A percentile compares a stretch with the other conserved stretches of the same genome.
These are phyloP conservation scores for Clarias gariepinus DNA, from an alignment of 2,113 vertebrate genomes.

Conservation along the genomic window DNA sequence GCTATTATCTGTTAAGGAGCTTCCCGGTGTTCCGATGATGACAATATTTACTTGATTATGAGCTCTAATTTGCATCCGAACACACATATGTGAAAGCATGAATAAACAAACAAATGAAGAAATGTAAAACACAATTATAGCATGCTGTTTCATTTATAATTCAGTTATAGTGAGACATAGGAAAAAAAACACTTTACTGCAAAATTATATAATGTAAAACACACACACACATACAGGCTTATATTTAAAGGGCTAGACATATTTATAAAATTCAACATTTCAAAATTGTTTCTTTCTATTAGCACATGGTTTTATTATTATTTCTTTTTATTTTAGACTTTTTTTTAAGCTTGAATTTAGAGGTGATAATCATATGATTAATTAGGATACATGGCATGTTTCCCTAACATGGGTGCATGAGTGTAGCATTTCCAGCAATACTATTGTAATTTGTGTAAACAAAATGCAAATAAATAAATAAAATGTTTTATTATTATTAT, in stretches of 20 bases:
- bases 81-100: slow-evolving; percentile 27
- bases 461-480: neutral
- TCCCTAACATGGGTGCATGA: neutral
- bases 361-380: neutral
- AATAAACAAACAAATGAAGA: slow-evolving; percentile 44
- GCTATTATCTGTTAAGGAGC: slow-evolving; percentile 68
- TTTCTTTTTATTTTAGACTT: neutral
- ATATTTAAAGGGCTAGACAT: neutral
- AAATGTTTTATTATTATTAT: no score
- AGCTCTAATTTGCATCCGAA: slow-evolving; percentile 55
- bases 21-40: slow-evolving; percentile 67
- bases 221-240: no score
- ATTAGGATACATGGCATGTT: neutral
- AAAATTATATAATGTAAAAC: neutral
- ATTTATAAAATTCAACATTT: neutral
- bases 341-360: neutral
- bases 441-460: neutral
- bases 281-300: neutral
- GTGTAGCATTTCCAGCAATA: neutral
- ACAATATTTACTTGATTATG: slow-evolving; percentile 79
- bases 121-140: slow-evolving; percentile 14
- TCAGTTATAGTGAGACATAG: neutral
- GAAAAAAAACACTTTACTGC: neutral
- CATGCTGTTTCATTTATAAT: neutral
- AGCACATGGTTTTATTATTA: no score